A percentile compares a stretch with the other conserved stretches of the same genome.
Evolutionary conservation across 2,888 invertebrate genomes (phyloP).

Genomic region (Ormia ochracea): DNA sequence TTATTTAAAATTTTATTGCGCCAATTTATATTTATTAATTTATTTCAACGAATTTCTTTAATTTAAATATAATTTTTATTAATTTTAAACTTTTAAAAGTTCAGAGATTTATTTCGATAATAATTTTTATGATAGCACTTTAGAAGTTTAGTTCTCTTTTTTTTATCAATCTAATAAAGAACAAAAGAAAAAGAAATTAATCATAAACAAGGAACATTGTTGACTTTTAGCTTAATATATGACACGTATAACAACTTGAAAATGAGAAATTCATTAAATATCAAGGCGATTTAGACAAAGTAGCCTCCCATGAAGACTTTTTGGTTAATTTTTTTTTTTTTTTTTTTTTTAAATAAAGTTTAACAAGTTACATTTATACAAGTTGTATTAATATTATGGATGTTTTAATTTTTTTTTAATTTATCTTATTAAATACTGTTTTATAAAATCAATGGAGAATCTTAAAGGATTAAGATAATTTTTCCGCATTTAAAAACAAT

Average conservation of each 20-base stretch:
- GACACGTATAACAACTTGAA: background rate
- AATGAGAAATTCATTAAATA: slow-evolving; percentile 9
- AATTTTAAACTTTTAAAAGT: slow-evolving; percentile 9
- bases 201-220: slow-evolving; percentile 31
- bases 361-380: too few relatives aligned
- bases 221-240: background rate
- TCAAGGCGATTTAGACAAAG: background rate
- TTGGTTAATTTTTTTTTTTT: too few relatives aligned
- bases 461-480: too few relatives aligned
- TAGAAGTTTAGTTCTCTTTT: background rate
- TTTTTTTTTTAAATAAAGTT: too few relatives aligned
- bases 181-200: background rate
- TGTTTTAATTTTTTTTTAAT: too few relatives aligned
- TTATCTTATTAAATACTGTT: too few relatives aligned
- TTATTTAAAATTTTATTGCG: slow-evolving; percentile 32
- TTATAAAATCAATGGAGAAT: too few relatives aligned
- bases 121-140: background rate
- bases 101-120: slow-evolving; percentile 17
- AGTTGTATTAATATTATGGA: too few relatives aligned
- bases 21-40: slow-evolving; percentile 34
- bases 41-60: slow-evolving; percentile 27
- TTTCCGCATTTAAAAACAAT: background rate
- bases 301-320: too few relatives aligned
- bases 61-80: background rate
- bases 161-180: background rate